phyloP scores from a whole-genome alignment of 30 jellyfish, hydroid and myxozoan genomes.

The Pseudorhiza aurosa region DNA sequence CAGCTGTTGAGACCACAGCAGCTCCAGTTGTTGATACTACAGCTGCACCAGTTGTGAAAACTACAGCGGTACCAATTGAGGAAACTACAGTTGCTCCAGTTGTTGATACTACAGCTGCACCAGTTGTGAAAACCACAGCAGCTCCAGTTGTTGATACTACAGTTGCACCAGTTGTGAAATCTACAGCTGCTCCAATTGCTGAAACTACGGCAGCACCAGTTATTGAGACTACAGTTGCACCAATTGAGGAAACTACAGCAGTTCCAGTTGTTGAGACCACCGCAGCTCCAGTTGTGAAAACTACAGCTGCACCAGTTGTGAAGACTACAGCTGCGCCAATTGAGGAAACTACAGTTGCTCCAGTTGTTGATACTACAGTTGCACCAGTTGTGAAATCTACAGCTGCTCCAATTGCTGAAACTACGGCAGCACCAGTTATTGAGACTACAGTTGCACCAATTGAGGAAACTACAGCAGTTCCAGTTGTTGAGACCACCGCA shows the following conservation, averaged over 20 bases:
- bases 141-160: slow-evolving; percentile 28
- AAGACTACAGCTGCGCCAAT: slow-evolving; percentile 53
- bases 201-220: slow-evolving; percentile 37
- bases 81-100: slow-evolving; percentile 15
- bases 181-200: slow-evolving; percentile 43
- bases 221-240: slow-evolving; percentile 28
- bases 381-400: slow-evolving; percentile 12
- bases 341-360: slow-evolving; percentile 17
- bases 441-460: slow-evolving; percentile 57
- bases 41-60: slow-evolving; percentile 16
- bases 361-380: neutral
- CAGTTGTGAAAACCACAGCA: neutral
- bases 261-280: slow-evolving; percentile 48
- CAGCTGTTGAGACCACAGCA: neutral
- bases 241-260: slow-evolving; percentile 38
- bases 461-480: slow-evolving; percentile 12
- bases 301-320: slow-evolving; percentile 43
- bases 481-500: slow-evolving; percentile 5
- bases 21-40: slow-evolving; percentile 9
- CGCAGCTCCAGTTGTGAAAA: slow-evolving; percentile 39
- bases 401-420: slow-evolving; percentile 32
- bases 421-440: slow-evolving; percentile 24
- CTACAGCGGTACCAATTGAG: slow-evolving; percentile 27
- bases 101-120: slow-evolving; percentile 7
- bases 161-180: slow-evolving; percentile 37